A percentile compares a stretch with the other conserved stretches of the same genome.
Conservation (phyloP, 2,113 vertebrate species). For the Oreochromis tanganicae region DNA sequence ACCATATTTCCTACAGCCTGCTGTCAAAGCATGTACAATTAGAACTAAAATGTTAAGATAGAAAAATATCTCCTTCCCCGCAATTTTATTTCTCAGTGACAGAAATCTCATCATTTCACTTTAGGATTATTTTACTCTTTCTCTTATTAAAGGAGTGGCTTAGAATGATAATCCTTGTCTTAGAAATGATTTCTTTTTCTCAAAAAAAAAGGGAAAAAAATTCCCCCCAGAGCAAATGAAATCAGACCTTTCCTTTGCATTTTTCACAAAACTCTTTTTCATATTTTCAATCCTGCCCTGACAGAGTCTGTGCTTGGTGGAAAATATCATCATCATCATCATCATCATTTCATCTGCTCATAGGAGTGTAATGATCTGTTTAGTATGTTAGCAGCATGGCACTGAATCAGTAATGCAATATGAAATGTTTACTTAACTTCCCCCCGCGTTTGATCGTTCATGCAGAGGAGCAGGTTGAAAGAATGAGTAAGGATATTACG, state of each 20-base stretch:
- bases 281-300: background rate
- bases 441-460: conserved; percentile 14
- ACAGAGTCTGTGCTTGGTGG: background rate
- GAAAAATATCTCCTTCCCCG: background rate
- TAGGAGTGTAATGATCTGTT: conserved; percentile 41
- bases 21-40: background rate
- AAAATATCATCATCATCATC: conserved; percentile 11
- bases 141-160: conserved; percentile 5
- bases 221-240: background rate
- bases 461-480: conserved; percentile 12
- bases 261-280: background rate
- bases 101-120: background rate
- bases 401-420: conserved; percentile 27
- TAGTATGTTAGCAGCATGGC: conserved; percentile 39
- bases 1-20: background rate
- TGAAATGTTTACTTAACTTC: conserved; percentile 45
- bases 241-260: background rate
- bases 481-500: background rate
- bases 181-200: conserved; percentile 18
- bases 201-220: background rate
- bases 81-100: background rate
- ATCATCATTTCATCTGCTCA: conserved; percentile 31
- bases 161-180: conserved; percentile 44
- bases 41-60: background rate
- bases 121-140: conserved; percentile 8